Percentiles rank a stretch among this genome's conserved stretches.
Evolutionary conservation across 2,113 vertebrate genomes (phyloP).

Genomic region (Phyllostomus discolor): DNA sequence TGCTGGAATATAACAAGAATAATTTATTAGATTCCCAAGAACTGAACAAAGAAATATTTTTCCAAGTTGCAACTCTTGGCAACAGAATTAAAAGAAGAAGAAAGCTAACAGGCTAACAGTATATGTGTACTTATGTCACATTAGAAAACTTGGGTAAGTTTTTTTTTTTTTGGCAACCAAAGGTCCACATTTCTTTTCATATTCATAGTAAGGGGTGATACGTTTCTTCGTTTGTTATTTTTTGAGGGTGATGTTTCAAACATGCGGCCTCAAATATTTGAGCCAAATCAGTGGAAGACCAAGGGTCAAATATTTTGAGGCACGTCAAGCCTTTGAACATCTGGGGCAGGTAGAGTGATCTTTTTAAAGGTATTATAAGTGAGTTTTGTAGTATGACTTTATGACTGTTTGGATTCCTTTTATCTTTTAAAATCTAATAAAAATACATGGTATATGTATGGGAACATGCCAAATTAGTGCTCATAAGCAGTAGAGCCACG

Average conservation of each 20-base stretch:
- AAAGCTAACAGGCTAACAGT: not conserved
- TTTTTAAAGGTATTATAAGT: not conserved
- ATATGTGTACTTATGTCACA: not conserved
- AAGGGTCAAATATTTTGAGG: not conserved
- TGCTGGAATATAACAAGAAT: not conserved
- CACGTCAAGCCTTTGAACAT: not conserved
- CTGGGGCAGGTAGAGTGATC: not conserved
- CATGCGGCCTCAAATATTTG: not conserved
- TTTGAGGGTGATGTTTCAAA: not conserved
- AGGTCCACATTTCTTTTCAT: conserved; percentile 4
- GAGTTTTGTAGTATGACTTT: not conserved
- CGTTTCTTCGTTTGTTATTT: not conserved
- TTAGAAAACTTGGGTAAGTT: not conserved
- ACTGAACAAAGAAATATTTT: not conserved
- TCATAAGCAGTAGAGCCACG: not conserved
- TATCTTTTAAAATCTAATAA: not conserved
- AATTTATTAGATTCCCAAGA: conserved; percentile 16
- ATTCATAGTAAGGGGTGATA: not conserved
- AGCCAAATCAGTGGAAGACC: not conserved
- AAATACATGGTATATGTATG: not conserved
- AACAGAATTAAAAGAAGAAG: not conserved
- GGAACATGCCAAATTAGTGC: not conserved
- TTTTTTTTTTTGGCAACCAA: not conserved
- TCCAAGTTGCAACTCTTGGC: not conserved
- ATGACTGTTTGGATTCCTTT: not conserved